Percentiles rank a stretch among this genome's conserved stretches.
phyloP scores from a whole-genome alignment of 2,888 invertebrate species.

The Strigamia maritima region DNA sequence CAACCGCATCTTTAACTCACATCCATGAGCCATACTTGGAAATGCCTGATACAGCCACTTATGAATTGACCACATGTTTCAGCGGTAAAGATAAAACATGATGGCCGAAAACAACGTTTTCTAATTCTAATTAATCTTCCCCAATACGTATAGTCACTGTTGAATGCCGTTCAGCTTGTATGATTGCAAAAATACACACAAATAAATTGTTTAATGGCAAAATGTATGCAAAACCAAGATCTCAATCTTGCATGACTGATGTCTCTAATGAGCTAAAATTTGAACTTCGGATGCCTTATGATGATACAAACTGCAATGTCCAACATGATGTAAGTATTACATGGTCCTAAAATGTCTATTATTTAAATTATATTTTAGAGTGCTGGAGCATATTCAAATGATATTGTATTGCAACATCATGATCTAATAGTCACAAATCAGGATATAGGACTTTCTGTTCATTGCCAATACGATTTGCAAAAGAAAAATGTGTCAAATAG shows the following conservation, averaged over 20 bases:
- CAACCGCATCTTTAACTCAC: conserved; percentile 76
- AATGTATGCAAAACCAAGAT: conserved; percentile 90
- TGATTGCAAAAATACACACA: conserved; percentile 88
- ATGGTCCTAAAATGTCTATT: too few relatives aligned
- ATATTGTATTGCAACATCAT: conserved; percentile 87
- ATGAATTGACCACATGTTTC: conserved; percentile 88
- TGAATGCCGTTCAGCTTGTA: conserved; percentile 81
- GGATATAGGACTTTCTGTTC: conserved; percentile 86
- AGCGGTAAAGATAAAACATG: conserved; percentile 65
- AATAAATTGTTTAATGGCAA: conserved; percentile 90
- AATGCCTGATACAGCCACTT: conserved; percentile 85
- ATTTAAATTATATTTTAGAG: conserved; percentile 53
- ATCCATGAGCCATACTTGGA: conserved; percentile 49
- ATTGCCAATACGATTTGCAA: conserved; percentile 89
- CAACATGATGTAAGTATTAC: conserved; percentile 68
- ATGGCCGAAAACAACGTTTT: too few relatives aligned
- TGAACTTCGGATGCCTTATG: conserved; percentile 86
- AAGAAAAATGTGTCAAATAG: conserved; percentile 92
- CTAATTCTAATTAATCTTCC: too few relatives aligned
- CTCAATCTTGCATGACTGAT: conserved; percentile 86
- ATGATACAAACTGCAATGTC: conserved; percentile 88
- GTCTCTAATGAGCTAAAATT: conserved; percentile 84
- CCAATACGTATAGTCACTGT: conserved; percentile 53
- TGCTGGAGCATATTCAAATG: conserved; percentile 80
- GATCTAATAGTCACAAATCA: conserved; percentile 92